Evolutionary conservation across 2,113 vertebrate genomes (phyloP), one percentile per base, ranked within the genome.

Genomic region (Plecotus auritus): DNA sequence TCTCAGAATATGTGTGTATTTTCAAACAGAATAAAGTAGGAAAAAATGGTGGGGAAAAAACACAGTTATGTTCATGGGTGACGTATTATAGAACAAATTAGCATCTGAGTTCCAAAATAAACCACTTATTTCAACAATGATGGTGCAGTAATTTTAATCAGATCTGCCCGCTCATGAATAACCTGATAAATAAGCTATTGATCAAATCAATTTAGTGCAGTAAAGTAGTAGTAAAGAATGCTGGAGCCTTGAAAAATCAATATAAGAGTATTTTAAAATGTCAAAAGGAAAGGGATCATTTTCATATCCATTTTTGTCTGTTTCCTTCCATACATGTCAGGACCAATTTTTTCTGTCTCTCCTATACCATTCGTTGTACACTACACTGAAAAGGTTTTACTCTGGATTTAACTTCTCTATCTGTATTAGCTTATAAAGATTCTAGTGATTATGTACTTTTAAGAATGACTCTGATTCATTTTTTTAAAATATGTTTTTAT

Each of bases 261-360:
- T 98, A 91, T 72, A 66, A 97, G 97, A 98, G 98, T 98, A 98
- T 98, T 98, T 98, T 98, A 97, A 98, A 98, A 98, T 51, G 94
- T 98, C 97, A 97, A 98, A 98, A 97, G 96, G 96, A 97, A 91
- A 97, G 95, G 97, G 81, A 97, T 98, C 94, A 98, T 97, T 97
- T 98, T 97, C 95, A 97, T 97, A 98, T 98, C 97, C 97, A 97
- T 98, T 98, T 98, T 97, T 98, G 97, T 98, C 97, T 95, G 77
- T 97, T 98, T 98, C 97, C 96, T 96, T 97, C 95, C 61, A 94
- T 85, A 94, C 51, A 80, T 59, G 95, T 97, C 98, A 97, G 94
- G 93, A 96, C 78, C 85, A 86, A 98, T 97, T 97, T 97, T 97
- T 93, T 97, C 78, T 95, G 87, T 18, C 85, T 94, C 92, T 90